Evolutionary conservation across 1,140 invertebrate genomes (phyloP), one percentile per base, ranked within the genome.

Genomic region (Drepana arcuata): DNA sequence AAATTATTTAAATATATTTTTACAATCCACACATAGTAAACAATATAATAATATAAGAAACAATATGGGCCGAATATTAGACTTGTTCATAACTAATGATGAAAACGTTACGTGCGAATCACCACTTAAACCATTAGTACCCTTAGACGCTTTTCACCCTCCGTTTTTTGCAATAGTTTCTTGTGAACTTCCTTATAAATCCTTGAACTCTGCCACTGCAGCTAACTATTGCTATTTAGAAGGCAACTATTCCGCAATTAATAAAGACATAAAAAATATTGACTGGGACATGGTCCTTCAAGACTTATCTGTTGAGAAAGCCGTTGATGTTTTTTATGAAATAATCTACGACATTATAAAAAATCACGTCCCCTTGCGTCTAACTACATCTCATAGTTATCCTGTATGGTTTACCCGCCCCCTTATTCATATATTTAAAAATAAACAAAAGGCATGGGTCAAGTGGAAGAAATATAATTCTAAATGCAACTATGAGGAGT

Each of bases 381-480:
- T n/a, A 1, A 34, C 34, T 14, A 34, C 34, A 14, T 7, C 16
- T 16, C n/a, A 18, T 25, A 24, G 33, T 11, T 50, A 35, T 38
- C 48, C 52, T 3, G 9, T 25, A 9, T 56, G 44, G 44, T 56
- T 56, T 18, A 14, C 37, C 10, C 14, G n/a, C 2, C 10, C 43
- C 3, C 32, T 50, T 6, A 34, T 41, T 12, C 48, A 56, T 25
- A 48, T 57, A 2, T 57, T 51, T 32, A 57, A 40, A 34, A 48
- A 51, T 14, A 57, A 57, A 35, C 42, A 42, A 38, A 34, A 37
- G 14, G 24, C 37, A 15, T 57, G 53, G 48, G 36, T 51, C 12
- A 51, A 51, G 34, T 57, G 34, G 41, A 57, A 57, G 31, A 53
- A 58, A 34, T 49, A 49, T 21, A 23, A 21, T 7, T 49, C 41